Evolutionary conservation across 2,797 vertebrate genomes (phyloP), one percentile per base, ranked within the genome.

Genomic region (Jordanella pulchra): DNA sequence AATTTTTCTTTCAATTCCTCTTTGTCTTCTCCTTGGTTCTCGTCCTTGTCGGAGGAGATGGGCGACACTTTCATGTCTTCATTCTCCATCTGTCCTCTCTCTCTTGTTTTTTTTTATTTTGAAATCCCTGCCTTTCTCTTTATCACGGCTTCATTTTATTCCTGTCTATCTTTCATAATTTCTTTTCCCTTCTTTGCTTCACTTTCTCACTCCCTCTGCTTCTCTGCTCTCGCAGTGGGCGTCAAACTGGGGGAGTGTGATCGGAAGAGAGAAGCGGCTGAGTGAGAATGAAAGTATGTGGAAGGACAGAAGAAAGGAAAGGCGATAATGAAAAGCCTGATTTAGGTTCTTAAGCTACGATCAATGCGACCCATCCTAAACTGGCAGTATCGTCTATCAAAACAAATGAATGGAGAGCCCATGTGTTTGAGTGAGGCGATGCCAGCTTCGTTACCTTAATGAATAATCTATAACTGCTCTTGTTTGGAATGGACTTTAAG

Each of bases 191-290:
- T 58, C 75, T 75, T 67, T 7, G 35, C 60, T 64, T 76, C 67
- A 56, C 79, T 83, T 71, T 83, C 79, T 80, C 83, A 72, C 85
- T 80, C 72, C 69, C 86, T 83, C 79, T 76, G 73, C 80, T 87
- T 72, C 72, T 66, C 75, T 79, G 84, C 91, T 92, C 87, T 82
- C 92, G 75, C 85, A 89, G 94, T 94, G 90, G 93, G 93, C 69
- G 92, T 91, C 71, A 86, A 91, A 92, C 90, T 81, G 91, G 88
- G 90, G 91, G 91, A 90, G 93, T 94, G 93, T 91, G 93, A 93
- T 92, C 88, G 87, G 85, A 87, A 91, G 88, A 92, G 87, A 89
- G 86, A 92, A 92, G 80, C 73, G 79, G 78, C 86, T 89, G 87
- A 87, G 89, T 80, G 89, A 91, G 88, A 92, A 93, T 94, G 87